A percentile compares a stretch with the other conserved stretches of the same genome.
phyloP scores from a whole-genome alignment of 2,797 vertebrate genomes.

The Oreonectes daqikongensis region DNA sequence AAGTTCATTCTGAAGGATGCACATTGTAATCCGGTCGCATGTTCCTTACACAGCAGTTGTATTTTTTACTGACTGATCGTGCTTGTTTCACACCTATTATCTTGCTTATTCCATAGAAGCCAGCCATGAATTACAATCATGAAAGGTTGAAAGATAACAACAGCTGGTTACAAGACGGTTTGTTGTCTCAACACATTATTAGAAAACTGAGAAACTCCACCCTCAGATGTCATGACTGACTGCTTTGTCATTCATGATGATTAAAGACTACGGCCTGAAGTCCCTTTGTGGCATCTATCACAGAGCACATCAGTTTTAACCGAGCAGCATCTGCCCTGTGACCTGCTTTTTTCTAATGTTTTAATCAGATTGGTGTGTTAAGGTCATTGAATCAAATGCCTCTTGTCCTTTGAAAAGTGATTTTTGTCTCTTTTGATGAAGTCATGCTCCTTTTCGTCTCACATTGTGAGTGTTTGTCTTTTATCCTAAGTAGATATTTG shows the following conservation, averaged over 20 bases:
- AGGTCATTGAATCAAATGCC: background rate
- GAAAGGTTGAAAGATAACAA: conserved; percentile 27
- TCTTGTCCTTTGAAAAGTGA: background rate
- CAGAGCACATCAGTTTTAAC: background rate
- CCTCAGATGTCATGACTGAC: background rate
- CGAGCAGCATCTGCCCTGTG: background rate
- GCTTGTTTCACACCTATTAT: conserved; percentile 30
- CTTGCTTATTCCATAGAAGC: conserved; percentile 10
- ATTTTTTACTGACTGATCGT: background rate
- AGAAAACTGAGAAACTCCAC: background rate
- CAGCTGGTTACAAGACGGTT: conserved; percentile 20
- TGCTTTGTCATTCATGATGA: conserved; percentile 8
- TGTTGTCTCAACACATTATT: conserved; percentile 25
- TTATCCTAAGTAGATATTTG: too few relatives aligned
- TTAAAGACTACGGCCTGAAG: conserved; percentile 8
- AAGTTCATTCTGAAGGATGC: background rate
- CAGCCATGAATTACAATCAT: conserved; percentile 5
- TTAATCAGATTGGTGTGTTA: background rate
- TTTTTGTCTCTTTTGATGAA: too few relatives aligned
- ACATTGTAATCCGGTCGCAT: background rate
- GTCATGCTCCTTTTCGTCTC: too few relatives aligned
- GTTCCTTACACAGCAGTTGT: conserved; percentile 5
- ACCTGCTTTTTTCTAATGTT: background rate
- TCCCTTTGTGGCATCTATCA: background rate
- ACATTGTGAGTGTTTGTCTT: too few relatives aligned